Evolutionary conservation across 2,888 invertebrate species (phyloP).

Genomic region (Mycogona germanica): DNA sequence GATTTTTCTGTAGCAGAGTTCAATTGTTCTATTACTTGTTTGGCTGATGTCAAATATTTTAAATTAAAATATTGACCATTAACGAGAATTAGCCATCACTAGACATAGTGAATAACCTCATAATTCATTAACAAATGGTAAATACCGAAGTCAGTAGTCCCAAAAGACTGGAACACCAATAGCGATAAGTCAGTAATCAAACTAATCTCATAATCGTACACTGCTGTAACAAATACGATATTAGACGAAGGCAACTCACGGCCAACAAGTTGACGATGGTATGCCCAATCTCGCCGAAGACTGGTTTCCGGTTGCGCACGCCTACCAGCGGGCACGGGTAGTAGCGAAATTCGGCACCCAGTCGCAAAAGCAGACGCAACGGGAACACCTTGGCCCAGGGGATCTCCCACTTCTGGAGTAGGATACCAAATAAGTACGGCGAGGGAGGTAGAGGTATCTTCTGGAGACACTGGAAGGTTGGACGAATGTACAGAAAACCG

Average conservation of each 20-base stretch:
- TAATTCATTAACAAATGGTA: too few species aligned
- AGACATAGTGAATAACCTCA: too few species aligned
- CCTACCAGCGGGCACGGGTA: conserved; percentile 75
- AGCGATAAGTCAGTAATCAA: too few species aligned
- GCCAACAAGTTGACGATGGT: conserved; percentile 76
- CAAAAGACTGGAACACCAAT: too few species aligned
- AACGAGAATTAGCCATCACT: too few species aligned
- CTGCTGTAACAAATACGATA: not conserved
- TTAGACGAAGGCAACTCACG: conserved; percentile 23
- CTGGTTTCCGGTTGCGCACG: conserved; percentile 58
- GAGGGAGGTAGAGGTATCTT: conserved; percentile 56
- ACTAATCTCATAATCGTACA: too few species aligned
- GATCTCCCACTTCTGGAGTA: conserved; percentile 67
- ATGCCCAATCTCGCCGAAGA: conserved; percentile 73
- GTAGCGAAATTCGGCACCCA: conserved; percentile 73
- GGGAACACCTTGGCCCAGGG: conserved; percentile 65
- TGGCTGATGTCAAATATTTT: too few species aligned
- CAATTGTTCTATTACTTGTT: too few species aligned
- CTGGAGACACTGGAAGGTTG: conserved; percentile 67
- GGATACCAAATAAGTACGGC: conserved; percentile 61
- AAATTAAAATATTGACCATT: too few species aligned
- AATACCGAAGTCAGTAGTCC: too few species aligned
- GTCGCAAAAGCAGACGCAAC: conserved; percentile 53
- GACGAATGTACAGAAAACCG: conserved; percentile 67
- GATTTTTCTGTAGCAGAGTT: too few species aligned